Evolutionary conservation across 1,140 invertebrate species (phyloP).

Genomic region (Drosophila setifemur): DNA sequence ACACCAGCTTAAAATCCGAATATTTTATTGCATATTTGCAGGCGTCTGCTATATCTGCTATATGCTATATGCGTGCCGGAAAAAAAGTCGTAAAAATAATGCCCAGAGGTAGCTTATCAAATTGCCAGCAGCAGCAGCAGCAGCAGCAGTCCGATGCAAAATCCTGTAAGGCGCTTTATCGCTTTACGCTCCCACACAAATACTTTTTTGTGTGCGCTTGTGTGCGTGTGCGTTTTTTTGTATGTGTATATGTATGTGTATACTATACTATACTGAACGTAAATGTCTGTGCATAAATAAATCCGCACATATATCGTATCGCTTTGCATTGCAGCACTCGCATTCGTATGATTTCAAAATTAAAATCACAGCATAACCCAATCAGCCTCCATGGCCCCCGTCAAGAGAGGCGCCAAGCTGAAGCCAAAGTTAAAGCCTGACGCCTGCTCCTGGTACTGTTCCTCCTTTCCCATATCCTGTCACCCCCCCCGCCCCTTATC

Average conservation of each 20-base stretch:
- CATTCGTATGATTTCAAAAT: conserved; percentile 76
- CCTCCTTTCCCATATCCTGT: neutral
- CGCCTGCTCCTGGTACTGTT: neutral
- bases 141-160: conserved; percentile 70
- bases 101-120: conserved; percentile 76
- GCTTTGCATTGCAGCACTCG: conserved; percentile 62
- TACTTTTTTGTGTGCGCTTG: neutral
- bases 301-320: conserved; percentile 67
- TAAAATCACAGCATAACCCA: conserved; percentile 79
- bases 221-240: neutral
- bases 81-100: conserved; percentile 75
- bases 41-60: conserved; percentile 24
- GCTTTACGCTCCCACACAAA: conserved; percentile 60
- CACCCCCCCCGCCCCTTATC: neutral
- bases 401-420: conserved; percentile 21
- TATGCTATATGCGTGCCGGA: conserved; percentile 29
- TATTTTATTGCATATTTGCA: conserved; percentile 74
- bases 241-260: neutral
- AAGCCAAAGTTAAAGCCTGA: conserved; percentile 33
- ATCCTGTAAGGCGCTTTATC: conserved; percentile 79
- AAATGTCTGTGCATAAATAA: conserved; percentile 66
- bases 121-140: conserved; percentile 72
- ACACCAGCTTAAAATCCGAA: conserved; percentile 73
- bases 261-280: too few relatives aligned
- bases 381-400: conserved; percentile 39